These are phyloP conservation scores for Crotophaga sulcirostris DNA, from an alignment of 2,113 vertebrate species.

Conservation along the genomic window DNA sequence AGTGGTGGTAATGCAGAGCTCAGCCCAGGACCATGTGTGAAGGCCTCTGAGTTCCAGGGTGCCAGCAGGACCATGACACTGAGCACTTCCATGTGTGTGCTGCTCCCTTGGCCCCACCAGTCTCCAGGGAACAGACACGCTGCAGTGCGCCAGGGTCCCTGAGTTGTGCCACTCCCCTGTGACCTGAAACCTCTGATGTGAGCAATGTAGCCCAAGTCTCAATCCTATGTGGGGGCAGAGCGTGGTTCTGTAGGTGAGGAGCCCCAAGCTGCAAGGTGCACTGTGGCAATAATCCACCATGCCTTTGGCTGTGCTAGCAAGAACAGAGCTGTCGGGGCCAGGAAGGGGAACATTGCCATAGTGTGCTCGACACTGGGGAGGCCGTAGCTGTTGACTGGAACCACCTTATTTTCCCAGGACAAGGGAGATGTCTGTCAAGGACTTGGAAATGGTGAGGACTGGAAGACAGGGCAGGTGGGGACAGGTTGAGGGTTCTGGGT, in stretches of 20 bases:
- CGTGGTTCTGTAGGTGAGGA: not conserved
- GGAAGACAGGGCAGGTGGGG: not conserved
- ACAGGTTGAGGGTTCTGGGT: not conserved
- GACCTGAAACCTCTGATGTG: not conserved
- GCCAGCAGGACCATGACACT: not conserved
- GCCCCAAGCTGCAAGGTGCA: not conserved
- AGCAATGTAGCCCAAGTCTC: not conserved
- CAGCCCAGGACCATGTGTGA: fast-evolving
- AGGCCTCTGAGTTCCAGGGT: not conserved
- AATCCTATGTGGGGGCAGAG: not conserved
- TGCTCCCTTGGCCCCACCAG: not conserved
- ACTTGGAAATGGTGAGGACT: not conserved
- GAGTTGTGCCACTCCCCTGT: fast-evolving
- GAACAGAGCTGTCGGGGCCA: not conserved
- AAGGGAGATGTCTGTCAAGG: not conserved
- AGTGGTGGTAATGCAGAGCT: not conserved
- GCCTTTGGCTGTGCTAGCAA: not conserved
- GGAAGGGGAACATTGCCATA: not conserved
- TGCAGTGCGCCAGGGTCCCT: not conserved
- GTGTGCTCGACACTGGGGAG: not conserved
- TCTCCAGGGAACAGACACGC: not conserved
- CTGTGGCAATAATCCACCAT: not conserved
- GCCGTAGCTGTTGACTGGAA: not conserved
- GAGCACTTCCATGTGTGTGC: not conserved
- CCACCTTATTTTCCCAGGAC: not conserved